Evolutionary conservation across 2,888 invertebrate genomes (phyloP).

Genomic region (Ligdia adustata): DNA sequence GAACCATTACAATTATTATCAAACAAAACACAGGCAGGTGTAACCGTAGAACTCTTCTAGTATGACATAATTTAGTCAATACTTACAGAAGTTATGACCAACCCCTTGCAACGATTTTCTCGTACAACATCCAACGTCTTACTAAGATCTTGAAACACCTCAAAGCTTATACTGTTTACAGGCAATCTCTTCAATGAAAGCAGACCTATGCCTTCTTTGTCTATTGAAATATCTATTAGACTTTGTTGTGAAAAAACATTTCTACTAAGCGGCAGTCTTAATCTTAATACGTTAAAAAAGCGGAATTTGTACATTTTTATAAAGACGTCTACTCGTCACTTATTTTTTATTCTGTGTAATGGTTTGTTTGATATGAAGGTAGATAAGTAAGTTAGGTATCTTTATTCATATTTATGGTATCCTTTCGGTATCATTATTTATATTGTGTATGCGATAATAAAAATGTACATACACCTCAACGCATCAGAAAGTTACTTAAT

Average conservation of each 20-base stretch:
- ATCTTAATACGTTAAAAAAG: background rate
- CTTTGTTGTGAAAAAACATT: background rate
- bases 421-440: too few relatives aligned
- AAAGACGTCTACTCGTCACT: background rate
- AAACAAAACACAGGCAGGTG: background rate
- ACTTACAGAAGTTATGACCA: constrained; percentile 4
- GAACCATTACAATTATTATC: too few relatives aligned
- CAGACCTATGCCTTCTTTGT: constrained; percentile 86
- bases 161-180: constrained; percentile 88
- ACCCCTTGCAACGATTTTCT: background rate
- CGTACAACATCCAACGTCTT: background rate
- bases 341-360: background rate
- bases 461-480: too few relatives aligned
- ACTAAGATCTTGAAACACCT: constrained; percentile 77
- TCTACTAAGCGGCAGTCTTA: background rate
- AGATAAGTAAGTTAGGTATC: too few relatives aligned
- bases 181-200: constrained; percentile 88
- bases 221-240: constrained; percentile 27
- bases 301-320: background rate
- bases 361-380: background rate
- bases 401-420: too few relatives aligned
- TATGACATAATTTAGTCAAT: background rate
- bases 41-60: background rate
- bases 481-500: too few relatives aligned
- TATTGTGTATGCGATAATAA: too few relatives aligned